Percentiles rank a stretch among this genome's conserved stretches.
Conservation (phyloP, 2,113 vertebrate species). For the Pagrus major region DNA sequence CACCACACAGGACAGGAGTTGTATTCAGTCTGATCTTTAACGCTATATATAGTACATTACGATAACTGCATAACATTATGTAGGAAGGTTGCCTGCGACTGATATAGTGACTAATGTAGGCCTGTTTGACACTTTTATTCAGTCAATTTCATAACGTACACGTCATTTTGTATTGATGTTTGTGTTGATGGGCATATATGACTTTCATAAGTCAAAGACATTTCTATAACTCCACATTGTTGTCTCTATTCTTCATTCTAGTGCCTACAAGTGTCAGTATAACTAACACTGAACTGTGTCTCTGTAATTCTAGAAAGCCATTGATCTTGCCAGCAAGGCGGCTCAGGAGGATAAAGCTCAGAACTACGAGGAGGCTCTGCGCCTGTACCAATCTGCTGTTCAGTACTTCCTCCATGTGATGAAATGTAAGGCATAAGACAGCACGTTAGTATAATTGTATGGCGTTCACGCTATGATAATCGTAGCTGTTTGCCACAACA, state of each 20-base stretch:
- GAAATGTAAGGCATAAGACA: conserved; percentile 89
- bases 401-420: conserved; percentile 97
- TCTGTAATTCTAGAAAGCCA: conserved; percentile 91
- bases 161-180: not conserved
- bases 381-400: conserved; percentile 93
- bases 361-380: conserved; percentile 95
- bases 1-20: conserved; percentile 17
- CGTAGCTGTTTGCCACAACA: not conserved
- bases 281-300: conserved; percentile 1
- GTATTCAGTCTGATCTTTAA: not conserved
- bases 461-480: not conserved
- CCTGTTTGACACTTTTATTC: not conserved
- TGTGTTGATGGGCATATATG: not conserved
- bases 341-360: conserved; percentile 97
- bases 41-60: not conserved
- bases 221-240: not conserved
- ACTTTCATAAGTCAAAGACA: not conserved
- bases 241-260: not conserved
- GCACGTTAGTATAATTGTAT: not conserved
- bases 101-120: not conserved
- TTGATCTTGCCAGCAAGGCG: conserved; percentile 95
- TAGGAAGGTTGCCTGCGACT: not conserved
- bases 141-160: not conserved
- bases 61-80: not conserved
- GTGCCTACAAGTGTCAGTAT: not conserved